Evolutionary conservation across 2,113 vertebrate species (phyloP).

Genomic region (Otis tarda): DNA sequence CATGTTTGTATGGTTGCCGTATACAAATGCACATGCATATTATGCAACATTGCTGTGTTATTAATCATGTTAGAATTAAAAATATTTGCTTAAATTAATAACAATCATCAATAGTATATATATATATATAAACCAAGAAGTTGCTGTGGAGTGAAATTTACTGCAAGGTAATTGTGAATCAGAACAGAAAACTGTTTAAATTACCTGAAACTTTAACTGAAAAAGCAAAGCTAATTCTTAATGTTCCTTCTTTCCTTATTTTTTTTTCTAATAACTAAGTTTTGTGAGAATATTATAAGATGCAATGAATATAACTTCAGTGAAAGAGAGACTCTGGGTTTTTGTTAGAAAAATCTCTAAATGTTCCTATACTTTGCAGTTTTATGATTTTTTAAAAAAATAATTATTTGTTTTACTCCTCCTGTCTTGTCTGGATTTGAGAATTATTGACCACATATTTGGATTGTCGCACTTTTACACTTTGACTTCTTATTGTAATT

Average conservation of each 20-base stretch:
- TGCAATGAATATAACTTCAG: neutral
- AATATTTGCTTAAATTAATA: conserved; percentile 55
- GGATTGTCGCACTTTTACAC: neutral
- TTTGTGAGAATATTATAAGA: conserved; percentile 47
- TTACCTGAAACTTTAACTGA: neutral
- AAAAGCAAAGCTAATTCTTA: conserved; percentile 12
- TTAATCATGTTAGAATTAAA: conserved; percentile 60
- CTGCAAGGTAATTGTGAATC: conserved; percentile 34
- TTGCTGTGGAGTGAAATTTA: conserved; percentile 40
- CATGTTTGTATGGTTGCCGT: neutral
- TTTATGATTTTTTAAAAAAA: neutral
- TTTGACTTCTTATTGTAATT: neutral
- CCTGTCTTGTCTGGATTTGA: neutral
- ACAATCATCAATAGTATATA: neutral
- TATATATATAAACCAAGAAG: neutral
- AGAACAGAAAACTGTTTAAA: neutral
- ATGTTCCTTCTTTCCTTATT: conserved; percentile 21
- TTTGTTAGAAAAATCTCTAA: neutral
- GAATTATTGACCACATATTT: neutral
- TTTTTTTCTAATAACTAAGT: conserved; percentile 9
- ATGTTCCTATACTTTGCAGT: neutral
- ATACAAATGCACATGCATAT: neutral
- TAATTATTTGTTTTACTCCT: neutral
- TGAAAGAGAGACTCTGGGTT: neutral
- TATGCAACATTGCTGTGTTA: neutral